Percentiles rank a stretch among this genome's conserved stretches.
These are phyloP conservation scores for Tachina lurida DNA, from an alignment of 2,888 invertebrate species.

Conservation along the genomic window DNA sequence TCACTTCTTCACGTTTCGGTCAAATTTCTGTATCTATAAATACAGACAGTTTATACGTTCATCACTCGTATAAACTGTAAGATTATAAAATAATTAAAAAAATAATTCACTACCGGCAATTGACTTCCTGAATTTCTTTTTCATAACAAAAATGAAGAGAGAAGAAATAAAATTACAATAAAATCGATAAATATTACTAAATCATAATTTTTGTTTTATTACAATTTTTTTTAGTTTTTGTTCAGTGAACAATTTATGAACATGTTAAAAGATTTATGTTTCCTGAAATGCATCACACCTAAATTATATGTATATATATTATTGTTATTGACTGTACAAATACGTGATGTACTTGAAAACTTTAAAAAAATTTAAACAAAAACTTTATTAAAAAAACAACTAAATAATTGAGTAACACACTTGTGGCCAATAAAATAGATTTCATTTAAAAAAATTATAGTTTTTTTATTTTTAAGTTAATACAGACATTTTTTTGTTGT, in stretches of 20 bases:
- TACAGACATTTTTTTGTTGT: too few species aligned
- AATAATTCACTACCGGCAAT: constrained; percentile 22
- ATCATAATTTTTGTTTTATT: constrained; percentile 17
- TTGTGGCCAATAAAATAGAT: too few species aligned
- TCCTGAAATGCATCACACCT: constrained; percentile 63
- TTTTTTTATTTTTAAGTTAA: too few species aligned
- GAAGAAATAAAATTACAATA: not conserved
- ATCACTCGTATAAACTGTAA: not conserved
- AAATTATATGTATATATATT: constrained; percentile 32
- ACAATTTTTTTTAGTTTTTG: constrained; percentile 1
- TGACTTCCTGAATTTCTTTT: constrained; percentile 31
- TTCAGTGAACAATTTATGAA: constrained; percentile 40
- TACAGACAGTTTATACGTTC: not conserved
- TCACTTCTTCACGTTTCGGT: too few species aligned
- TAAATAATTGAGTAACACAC: not conserved
- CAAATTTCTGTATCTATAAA: too few species aligned
- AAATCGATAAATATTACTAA: constrained; percentile 28
- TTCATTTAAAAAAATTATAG: too few species aligned
- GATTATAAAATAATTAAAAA: not conserved
- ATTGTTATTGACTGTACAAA: constrained; percentile 40
- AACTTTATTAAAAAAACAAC: constrained; percentile 11
- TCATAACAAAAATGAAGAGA: not conserved
- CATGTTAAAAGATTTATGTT: constrained; percentile 52
- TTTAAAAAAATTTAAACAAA: constrained; percentile 40
- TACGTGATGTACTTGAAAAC: constrained; percentile 70